These are phyloP conservation scores for Rhabdophis nuchalis DNA, from an alignment of 2,797 vertebrate genomes.

Conservation along the genomic window DNA sequence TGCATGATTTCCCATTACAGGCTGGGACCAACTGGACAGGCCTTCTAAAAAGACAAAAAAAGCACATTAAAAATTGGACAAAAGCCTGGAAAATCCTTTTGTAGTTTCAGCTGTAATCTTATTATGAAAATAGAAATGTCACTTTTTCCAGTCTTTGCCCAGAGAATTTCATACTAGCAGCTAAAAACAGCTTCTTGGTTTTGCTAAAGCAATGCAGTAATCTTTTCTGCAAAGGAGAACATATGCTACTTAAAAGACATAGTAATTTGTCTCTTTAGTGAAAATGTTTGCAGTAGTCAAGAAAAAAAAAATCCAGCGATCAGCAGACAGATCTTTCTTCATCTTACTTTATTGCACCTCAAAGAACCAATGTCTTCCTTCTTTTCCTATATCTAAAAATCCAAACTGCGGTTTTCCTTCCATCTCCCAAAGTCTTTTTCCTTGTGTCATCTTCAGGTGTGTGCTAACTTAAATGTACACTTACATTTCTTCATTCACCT, in stretches of 20 bases:
- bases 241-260: not conserved
- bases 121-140: not conserved
- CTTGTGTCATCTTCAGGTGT: not conserved
- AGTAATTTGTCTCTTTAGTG: not conserved
- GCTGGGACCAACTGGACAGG: conserved; percentile 97
- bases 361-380: not conserved
- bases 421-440: not conserved
- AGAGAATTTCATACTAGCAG: not conserved
- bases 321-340: not conserved
- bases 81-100: not conserved
- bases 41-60: conserved; percentile 78
- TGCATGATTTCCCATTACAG: conserved; percentile 90
- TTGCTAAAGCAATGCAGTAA: not conserved
- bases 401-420: not conserved
- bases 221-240: not conserved
- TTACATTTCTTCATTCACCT: not conserved
- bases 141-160: not conserved
- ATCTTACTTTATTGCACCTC: not conserved
- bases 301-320: not conserved
- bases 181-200: not conserved
- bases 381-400: not conserved
- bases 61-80: not conserved
- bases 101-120: not conserved
- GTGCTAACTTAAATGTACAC: not conserved
- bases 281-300: not conserved